phyloP scores from a whole-genome alignment of 2,888 invertebrate species.

The Beris chalybata region DNA sequence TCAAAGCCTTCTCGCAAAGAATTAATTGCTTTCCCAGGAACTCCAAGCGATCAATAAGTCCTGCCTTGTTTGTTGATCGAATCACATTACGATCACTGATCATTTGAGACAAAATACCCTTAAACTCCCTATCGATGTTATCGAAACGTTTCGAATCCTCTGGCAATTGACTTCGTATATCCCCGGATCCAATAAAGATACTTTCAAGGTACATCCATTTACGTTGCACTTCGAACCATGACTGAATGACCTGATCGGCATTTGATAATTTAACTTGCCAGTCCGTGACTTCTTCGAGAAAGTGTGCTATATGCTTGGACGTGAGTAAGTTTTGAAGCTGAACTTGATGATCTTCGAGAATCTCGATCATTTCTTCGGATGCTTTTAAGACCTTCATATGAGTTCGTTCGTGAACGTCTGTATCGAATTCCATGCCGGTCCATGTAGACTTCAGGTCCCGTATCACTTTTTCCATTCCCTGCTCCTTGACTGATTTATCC shows the following conservation, averaged over 20 bases:
- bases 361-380: slow-evolving; percentile 86
- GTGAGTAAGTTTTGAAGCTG: slow-evolving; percentile 94
- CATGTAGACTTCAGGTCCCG: slow-evolving; percentile 83
- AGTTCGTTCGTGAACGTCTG: slow-evolving; percentile 80
- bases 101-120: slow-evolving; percentile 66
- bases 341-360: slow-evolving; percentile 92
- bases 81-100: slow-evolving; percentile 79
- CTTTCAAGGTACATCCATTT: slow-evolving; percentile 95
- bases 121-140: slow-evolving; percentile 80
- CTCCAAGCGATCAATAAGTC: slow-evolving; percentile 76
- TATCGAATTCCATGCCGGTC: slow-evolving; percentile 79
- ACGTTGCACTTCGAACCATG: slow-evolving; percentile 89
- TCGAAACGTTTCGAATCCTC: slow-evolving; percentile 90
- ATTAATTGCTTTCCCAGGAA: slow-evolving; percentile 69
- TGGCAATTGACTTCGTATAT: slow-evolving; percentile 87
- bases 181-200: slow-evolving; percentile 94
- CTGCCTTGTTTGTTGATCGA: slow-evolving; percentile 76
- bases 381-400: slow-evolving; percentile 74
- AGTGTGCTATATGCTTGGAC: slow-evolving; percentile 88
- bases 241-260: slow-evolving; percentile 80
- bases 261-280: slow-evolving; percentile 90
- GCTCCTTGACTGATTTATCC: slow-evolving; percentile 94
- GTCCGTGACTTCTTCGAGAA: slow-evolving; percentile 77
- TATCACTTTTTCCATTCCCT: slow-evolving; percentile 93
- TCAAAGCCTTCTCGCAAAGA: slow-evolving; percentile 90